These are phyloP conservation scores for Danionella dracula DNA, from an alignment of 2,797 vertebrate genomes.

Conservation along the genomic window DNA sequence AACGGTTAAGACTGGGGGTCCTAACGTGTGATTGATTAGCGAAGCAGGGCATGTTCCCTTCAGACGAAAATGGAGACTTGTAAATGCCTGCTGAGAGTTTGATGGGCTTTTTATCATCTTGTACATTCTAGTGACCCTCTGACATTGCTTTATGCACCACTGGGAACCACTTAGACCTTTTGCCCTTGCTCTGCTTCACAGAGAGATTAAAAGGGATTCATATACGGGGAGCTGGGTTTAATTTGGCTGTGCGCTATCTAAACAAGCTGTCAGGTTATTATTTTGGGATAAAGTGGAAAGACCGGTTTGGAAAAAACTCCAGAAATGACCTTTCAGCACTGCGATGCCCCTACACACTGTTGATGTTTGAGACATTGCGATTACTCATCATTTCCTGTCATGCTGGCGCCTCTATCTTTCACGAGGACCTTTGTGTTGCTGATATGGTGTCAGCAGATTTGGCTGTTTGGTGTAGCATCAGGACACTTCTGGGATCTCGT, in stretches of 20 bases:
- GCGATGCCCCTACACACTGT: slow-evolving; percentile 24
- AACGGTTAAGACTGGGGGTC: background rate
- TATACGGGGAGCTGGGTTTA: background rate
- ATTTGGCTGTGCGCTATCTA: background rate
- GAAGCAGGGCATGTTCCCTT: background rate
- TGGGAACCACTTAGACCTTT: background rate
- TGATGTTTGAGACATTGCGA: slow-evolving; percentile 15
- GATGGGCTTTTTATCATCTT: background rate
- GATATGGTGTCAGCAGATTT: background rate
- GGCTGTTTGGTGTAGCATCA: slow-evolving; percentile 12
- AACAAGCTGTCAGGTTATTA: background rate
- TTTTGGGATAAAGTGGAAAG: background rate
- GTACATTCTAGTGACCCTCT: slow-evolving; percentile 49
- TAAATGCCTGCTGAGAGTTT: background rate
- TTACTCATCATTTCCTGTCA: slow-evolving; percentile 4
- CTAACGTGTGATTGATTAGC: background rate
- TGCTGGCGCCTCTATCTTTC: slow-evolving; percentile 2
- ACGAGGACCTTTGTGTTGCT: slow-evolving; percentile 7
- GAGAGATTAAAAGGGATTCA: background rate
- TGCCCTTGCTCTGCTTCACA: background rate
- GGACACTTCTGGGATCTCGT: background rate
- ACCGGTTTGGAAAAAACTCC: background rate
- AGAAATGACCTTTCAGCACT: background rate
- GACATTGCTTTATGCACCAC: slow-evolving; percentile 58
- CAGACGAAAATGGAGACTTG: background rate